These are phyloP conservation scores for Trachops cirrhosus DNA, from an alignment of 2,797 vertebrate species.

Conservation along the genomic window DNA sequence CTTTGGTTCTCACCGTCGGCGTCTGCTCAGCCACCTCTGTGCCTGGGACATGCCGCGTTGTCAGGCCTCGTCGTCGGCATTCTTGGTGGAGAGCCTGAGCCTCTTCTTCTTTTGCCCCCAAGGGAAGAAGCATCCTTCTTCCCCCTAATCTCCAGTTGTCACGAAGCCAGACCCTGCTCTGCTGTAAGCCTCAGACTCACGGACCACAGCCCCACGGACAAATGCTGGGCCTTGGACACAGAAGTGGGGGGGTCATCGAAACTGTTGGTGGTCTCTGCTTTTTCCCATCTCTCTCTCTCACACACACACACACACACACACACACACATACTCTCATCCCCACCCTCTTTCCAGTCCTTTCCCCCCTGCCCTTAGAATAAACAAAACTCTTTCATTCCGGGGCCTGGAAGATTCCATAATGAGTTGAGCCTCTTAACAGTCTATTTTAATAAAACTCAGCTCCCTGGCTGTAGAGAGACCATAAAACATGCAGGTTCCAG, in stretches of 20 bases:
- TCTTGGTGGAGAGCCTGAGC: not conserved
- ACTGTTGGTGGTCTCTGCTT: constrained; percentile 57
- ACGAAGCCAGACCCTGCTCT: not conserved
- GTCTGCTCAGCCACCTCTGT: not conserved
- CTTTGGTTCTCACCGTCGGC: not conserved
- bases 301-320: not conserved
- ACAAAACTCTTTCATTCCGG: constrained; percentile 83
- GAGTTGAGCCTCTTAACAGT: constrained; percentile 85
- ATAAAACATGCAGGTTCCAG: constrained; percentile 86
- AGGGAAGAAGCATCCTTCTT: not conserved
- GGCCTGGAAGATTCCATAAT: constrained; percentile 82
- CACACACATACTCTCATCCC: not conserved
- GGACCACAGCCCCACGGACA: not conserved
- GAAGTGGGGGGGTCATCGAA: not conserved
- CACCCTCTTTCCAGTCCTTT: constrained; percentile 48
- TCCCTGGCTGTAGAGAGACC: constrained; percentile 82
- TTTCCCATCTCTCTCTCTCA: not conserved
- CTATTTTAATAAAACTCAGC: constrained; percentile 87
- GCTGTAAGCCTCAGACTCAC: not conserved
- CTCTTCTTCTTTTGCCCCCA: not conserved
- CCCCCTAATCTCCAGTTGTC: not conserved
- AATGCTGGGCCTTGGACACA: not conserved
- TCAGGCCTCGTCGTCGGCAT: not conserved
- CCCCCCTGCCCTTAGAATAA: constrained; percentile 73
- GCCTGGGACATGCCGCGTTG: not conserved